These are phyloP conservation scores for Ispidina picta DNA, from an alignment of 2,797 vertebrate species.

Conservation along the genomic window DNA sequence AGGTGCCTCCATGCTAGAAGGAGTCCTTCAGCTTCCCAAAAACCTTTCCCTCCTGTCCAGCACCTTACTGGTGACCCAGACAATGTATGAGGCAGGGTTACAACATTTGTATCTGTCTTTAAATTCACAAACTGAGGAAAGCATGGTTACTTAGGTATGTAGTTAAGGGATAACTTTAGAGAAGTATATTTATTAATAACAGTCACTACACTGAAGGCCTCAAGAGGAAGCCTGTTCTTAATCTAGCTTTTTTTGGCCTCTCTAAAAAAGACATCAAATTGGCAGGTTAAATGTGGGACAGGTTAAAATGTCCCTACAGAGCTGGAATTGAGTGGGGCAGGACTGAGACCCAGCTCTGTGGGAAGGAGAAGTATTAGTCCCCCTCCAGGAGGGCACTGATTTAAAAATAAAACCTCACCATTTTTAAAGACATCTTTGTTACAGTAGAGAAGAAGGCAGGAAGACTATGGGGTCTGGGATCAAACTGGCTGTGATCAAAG, in stretches of 20 bases:
- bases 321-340: background rate
- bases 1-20: background rate
- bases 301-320: background rate
- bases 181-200: background rate
- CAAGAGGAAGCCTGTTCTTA: background rate
- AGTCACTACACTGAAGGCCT: background rate
- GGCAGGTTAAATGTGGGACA: background rate
- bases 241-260: background rate
- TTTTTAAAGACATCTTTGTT: background rate
- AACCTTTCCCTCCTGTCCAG: background rate
- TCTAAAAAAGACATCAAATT: background rate
- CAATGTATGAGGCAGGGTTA: accelerated
- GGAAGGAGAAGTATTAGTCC: background rate
- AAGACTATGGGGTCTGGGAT: background rate
- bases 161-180: background rate
- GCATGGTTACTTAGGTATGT: background rate
- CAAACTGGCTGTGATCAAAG: constrained; percentile 20
- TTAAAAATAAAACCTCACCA: background rate
- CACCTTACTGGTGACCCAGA: background rate
- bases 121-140: background rate
- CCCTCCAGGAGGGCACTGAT: background rate
- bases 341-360: background rate
- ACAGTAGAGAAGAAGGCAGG: background rate
- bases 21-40: background rate
- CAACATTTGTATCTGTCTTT: background rate